Base-by-base conservation (phyloP, 2,113 vertebrate genomes). In the Microcebus lehilahytsara region DNA sequence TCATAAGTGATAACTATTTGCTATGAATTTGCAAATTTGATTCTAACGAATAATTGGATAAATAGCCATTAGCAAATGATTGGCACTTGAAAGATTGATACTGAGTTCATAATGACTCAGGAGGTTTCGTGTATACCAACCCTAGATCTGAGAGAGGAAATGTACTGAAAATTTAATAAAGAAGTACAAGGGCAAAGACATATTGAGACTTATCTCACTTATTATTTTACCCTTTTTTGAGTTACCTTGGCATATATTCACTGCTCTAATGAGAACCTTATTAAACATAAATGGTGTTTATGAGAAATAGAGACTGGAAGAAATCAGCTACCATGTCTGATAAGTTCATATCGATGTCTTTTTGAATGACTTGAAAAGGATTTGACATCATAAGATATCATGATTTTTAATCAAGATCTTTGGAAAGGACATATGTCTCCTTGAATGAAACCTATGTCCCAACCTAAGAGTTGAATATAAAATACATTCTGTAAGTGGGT, bases 31-130 rank as follows among this genome's bases (percentile, higher is more conserved):
- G 40, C 13, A 96, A 78, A 75, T 60, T 19, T 46, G 60, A 84
- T 56, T 93, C 13, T 42, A 96, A 94, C 77, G 25, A 85, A 84
- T 90, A 86, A 77, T 69, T 88, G 4, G 62, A 53, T 5, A 89
- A 95, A 66, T 62, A 93, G 1, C 62, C 95, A 87, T 90, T 69
- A 93, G 30, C 37, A 66, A 84, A 87, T 60, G 20, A 87, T 37
- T 90, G 81, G 0, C 56, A 88, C 22, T 32, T 95, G 32, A 94
- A 94, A 88, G 34, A 67, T 4, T 80, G 67, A 72, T 75, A 67
- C 0, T 93, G 56, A 79, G 13, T 62, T 94, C 14, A 56, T 58
- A 79, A 40, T 64, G 10, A 40, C 20, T 83, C 56, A 74, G 13
- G 71, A 81, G 66, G 6, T 4, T 83, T 67, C 27, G 30, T 64